Evolutionary conservation across 2,113 vertebrate species (phyloP), one percentile per base, ranked within the genome.

Genomic region (Cyanoderma ruficeps): DNA sequence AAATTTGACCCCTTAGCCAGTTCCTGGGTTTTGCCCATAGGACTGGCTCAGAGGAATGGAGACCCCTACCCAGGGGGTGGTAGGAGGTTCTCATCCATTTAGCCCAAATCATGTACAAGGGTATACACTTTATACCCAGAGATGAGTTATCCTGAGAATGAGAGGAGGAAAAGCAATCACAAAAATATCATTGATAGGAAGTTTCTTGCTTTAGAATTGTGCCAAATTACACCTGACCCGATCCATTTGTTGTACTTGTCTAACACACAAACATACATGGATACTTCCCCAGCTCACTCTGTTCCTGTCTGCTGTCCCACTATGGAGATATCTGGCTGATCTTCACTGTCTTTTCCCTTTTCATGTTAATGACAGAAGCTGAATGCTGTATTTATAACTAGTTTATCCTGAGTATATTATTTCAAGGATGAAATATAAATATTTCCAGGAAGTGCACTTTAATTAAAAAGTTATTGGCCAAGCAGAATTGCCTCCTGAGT

Each of bases 391-490:
- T 78, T 82, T 64, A 64, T 44, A 80, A 72, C 22, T 31, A 39
- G 46, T 72, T 90, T 79, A 89, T 90, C 56, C 65, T 75, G 76
- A 87, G 69, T 87, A 50, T 76, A 46, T 96, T 93, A 71, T 81
- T 92, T 52, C 57, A 95, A 93, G 76, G 63, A 42, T 46, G n/a
- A 77, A 95, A 65, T 83, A 89, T 53, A 83, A 96, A 63, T 92
- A 93, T 68, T 27, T 77, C 25, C 92, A 94, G 94, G 92, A 96
- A 95, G 80, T 47, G 23, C 60, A 35, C 46, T 93, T 84, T 50
- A 90, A 93, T 92, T 87, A 95, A 90, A 93, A 92, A 69, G 72
- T 92, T 92, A 68, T 53, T 94, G 90, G 83, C 60, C 80, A 92
- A 82, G 64, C 31, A 88, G 88, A 87, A 90, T 92, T 96, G 60